Evolutionary conservation across 2,888 invertebrate species (phyloP).

Genomic region (Acleris emargana): DNA sequence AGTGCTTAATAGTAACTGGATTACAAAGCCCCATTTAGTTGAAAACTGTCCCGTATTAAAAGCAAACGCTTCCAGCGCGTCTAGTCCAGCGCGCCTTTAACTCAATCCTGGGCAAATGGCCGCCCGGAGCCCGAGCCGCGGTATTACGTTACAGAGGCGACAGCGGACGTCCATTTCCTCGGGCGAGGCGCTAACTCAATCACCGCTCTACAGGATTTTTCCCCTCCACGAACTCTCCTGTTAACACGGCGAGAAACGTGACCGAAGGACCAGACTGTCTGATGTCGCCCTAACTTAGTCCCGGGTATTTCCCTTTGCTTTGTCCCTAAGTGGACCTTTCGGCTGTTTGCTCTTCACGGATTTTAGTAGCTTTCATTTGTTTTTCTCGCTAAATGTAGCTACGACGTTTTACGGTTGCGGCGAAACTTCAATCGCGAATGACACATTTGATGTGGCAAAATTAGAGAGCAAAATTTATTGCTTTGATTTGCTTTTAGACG

Average conservation of each 20-base stretch:
- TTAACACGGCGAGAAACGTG: constrained; percentile 49
- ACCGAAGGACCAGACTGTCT: constrained; percentile 45
- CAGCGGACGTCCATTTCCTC: constrained; percentile 69
- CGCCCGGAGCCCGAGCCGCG: constrained; percentile 49
- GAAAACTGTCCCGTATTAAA: not conserved
- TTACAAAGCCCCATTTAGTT: not conserved
- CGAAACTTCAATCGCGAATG: not conserved
- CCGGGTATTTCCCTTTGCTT: constrained; percentile 47
- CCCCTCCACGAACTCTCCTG: constrained; percentile 49
- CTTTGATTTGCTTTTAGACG: not conserved
- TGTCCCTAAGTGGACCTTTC: constrained; percentile 39
- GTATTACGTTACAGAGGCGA: constrained; percentile 72
- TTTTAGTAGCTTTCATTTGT: constrained; percentile 24
- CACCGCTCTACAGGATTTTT: constrained; percentile 66
- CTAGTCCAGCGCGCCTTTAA: constrained; percentile 49
- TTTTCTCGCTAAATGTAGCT: constrained; percentile 15
- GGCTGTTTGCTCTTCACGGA: constrained; percentile 30
- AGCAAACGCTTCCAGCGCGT: constrained; percentile 16
- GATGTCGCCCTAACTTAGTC: constrained; percentile 58
- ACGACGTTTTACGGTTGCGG: not conserved
- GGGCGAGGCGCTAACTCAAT: constrained; percentile 72
- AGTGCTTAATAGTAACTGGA: too few species aligned
- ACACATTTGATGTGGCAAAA: not conserved
- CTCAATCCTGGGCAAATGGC: constrained; percentile 67
- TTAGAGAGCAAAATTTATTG: not conserved